phyloP scores from a whole-genome alignment of 2,888 invertebrate species.

The Calephelis perditalis region DNA sequence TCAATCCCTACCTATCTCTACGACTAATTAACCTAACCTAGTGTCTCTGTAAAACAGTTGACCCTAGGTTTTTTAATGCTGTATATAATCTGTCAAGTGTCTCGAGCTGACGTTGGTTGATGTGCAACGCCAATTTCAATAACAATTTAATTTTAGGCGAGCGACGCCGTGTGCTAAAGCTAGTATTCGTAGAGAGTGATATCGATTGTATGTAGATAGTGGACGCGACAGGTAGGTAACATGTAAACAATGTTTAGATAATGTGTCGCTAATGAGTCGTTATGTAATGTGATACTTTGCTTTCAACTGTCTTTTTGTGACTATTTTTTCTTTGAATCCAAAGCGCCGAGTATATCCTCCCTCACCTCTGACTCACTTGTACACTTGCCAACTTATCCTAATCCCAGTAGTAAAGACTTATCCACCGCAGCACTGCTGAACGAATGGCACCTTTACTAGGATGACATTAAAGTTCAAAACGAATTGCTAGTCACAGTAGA shows the following conservation, averaged over 20 bases:
- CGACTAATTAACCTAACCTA: too few species aligned
- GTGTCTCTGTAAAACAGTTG: too few species aligned
- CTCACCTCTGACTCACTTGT: constrained; percentile 59
- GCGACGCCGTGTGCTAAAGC: too few species aligned
- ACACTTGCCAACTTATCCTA: constrained; percentile 55
- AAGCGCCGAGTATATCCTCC: constrained; percentile 50
- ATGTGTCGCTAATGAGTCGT: constrained; percentile 29
- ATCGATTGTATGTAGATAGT: too few species aligned
- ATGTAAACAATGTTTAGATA: not conserved
- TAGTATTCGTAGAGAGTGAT: too few species aligned
- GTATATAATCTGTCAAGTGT: too few species aligned
- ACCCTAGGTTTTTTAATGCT: too few species aligned
- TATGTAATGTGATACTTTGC: constrained; percentile 33
- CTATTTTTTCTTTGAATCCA: constrained; percentile 36
- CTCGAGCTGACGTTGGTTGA: too few species aligned
- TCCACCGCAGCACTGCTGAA: constrained; percentile 36
- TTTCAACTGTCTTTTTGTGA: constrained; percentile 33
- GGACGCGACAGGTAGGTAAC: too few species aligned
- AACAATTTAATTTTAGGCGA: too few species aligned
- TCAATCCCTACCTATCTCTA: too few species aligned
- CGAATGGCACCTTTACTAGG: constrained; percentile 46
- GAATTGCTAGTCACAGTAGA: constrained; percentile 39
- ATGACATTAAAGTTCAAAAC: constrained; percentile 32
- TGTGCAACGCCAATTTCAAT: too few species aligned
- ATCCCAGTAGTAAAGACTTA: constrained; percentile 44